Base-by-base conservation (phyloP, 1,140 invertebrate genomes). In the Gonioctena quinquepunctata region DNA sequence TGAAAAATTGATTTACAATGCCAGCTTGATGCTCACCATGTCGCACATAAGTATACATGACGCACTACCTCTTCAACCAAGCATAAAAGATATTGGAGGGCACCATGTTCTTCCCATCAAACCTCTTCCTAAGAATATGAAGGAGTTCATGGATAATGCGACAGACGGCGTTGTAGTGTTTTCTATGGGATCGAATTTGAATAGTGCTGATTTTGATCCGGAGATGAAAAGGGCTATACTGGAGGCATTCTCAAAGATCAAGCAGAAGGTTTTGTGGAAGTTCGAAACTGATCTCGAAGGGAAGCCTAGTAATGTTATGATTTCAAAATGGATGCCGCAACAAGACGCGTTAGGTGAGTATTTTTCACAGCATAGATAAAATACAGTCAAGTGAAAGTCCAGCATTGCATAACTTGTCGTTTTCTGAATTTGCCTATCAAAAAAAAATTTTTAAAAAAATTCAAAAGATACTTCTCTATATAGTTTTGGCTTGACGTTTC, bases 121-220 rank as follows among this genome's bases (percentile, higher is more conserved):
- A 56, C 49, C 49, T 16, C 21, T 27, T 23, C 23, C 27, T 19
- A 50, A 1, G 57, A 27, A 70, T 57, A 84, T 90, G 28, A 83
- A 89, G 75, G 77, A 82, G 23, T 87, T 90, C 71, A 74, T 92
- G 11, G 86, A 89, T 63, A 83, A 84, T 23, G 86, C 89, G 0
- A 74, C 80, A 18, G 78, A 89, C 28, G 90, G 90, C 1, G 87
- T 90, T 1, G 88, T 92, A 25, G 89, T 90, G 71, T 92, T 92
- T 81, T 89, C 88, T 42, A 85, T 92, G 72, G 91, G 91, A 0
- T 89, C 90, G 2, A 85, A 86, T 57, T 80, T 86, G 16, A 84
- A 84, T 81, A 72, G 84, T 82, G 0, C 74, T 82, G 1, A 83
- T 83, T 0, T 88, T 48, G 79, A 84, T 0, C 74, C 78, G 16